A percentile compares a stretch with the other conserved stretches of the same genome.
Evolutionary conservation across 1,140 invertebrate species (phyloP).

Genomic region (Drosophila tsacasi): DNA sequence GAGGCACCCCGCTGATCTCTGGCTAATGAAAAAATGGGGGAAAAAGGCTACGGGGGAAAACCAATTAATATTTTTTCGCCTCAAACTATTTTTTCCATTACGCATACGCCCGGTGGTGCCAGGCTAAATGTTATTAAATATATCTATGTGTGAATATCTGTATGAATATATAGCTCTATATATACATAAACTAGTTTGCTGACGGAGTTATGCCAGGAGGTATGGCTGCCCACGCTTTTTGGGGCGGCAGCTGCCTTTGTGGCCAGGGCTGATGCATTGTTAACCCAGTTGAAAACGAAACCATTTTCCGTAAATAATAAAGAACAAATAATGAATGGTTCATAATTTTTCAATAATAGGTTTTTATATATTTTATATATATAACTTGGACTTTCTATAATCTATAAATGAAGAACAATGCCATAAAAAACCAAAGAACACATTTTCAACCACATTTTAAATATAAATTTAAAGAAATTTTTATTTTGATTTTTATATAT

Average conservation of each 20-base stretch:
- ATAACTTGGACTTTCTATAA: no score
- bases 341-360: neutral
- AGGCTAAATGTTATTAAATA: constrained; percentile 64
- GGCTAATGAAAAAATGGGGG: neutral
- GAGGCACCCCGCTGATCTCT: constrained; percentile 26
- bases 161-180: no score
- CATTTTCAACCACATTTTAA: no score
- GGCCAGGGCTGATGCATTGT: constrained; percentile 3
- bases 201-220: constrained; percentile 17
- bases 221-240: constrained; percentile 17
- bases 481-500: no score
- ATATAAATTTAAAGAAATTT: no score
- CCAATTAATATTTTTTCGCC: constrained; percentile 41
- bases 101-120: constrained; percentile 39
- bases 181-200: constrained; percentile 4
- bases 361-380: neutral
- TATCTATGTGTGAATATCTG: constrained; percentile 2
- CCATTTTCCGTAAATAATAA: neutral
- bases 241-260: constrained; percentile 10
- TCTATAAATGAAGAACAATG: no score
- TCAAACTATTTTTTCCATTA: constrained; percentile 33
- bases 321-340: neutral
- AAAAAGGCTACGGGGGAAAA: neutral
- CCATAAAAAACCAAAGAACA: no score
- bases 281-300: neutral